Evolutionary conservation across 2,888 invertebrate species (phyloP), one percentile per base, ranked within the genome.

Genomic region (Eupsilia transversa): DNA sequence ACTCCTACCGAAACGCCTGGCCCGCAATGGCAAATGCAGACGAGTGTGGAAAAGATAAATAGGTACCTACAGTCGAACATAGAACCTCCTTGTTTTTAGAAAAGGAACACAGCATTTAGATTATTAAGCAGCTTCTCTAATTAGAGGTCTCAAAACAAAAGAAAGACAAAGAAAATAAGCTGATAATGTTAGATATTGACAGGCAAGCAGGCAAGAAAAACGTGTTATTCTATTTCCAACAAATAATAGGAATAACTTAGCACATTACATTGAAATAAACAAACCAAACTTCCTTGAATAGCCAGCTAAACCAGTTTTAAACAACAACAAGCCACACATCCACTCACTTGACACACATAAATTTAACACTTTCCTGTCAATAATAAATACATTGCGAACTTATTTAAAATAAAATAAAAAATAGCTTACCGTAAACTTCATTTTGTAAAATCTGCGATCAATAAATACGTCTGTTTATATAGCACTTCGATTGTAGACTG

Each of bases 401-500:
- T 41, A 12, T 3, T 43, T 6, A 59, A 14, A n/a, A n/a, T n/a
- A n/a, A n/a, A n/a, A n/a, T n/a, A n/a, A 30, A 23, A 41, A 54
- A 14, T 4, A n/a, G 20, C 79, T 79, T 56, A 79, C 79, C 64
- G 64, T 49, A 4, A 79, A 82, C 64, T 79, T 79, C 79, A 79
- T 79, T 46, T 57, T 68, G 23, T 10, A 27, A 38, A 57, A 38
- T 56, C 2, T 23, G 1, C 14, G 30, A 6, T 3, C 30, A n/a
- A 33, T 49, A 27, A 35, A 64, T 54, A 77, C 79, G 77, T 56
- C 77, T 43, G 20, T 10, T 1, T 17, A 35, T 41, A 12, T 30
- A 49, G 54, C 33, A 54, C n/a, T n/a, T n/a, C 30, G 14, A 27
- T 61, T 76, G 46, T 30, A 77, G n/a, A 79, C 79, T 79, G 82